Evolutionary conservation across 2,113 vertebrate genomes (phyloP).

Genomic region (sheep (Ovis aries)): ARS-UI_Ramb_v3.0 NC_056070.1:47838001-47838500

Average conservation of each 20-base stretch:
- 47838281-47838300: rapidly evolving
- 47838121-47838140: not conserved
- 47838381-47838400: not conserved
- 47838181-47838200: rapidly evolving
- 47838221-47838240: not conserved
- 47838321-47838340: not conserved
- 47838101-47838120: not conserved
- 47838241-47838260: rapidly evolving
- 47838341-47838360: not conserved
- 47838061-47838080: not conserved
- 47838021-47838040: not conserved
- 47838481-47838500: not conserved
- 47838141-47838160: not conserved
- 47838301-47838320: not conserved
- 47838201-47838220: not conserved
- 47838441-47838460: no score
- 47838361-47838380: not conserved
- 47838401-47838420: not conserved
- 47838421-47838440: not conserved
- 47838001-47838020: not conserved
- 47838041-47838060: not conserved
- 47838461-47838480: not conserved
- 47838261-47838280: not conserved
- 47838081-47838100: not conserved
- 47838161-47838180: not conserved